A percentile compares a stretch with the other conserved stretches of the same genome.
phyloP scores from a whole-genome alignment of 2,888 invertebrate species.

The Strigamia transsilvanica region DNA sequence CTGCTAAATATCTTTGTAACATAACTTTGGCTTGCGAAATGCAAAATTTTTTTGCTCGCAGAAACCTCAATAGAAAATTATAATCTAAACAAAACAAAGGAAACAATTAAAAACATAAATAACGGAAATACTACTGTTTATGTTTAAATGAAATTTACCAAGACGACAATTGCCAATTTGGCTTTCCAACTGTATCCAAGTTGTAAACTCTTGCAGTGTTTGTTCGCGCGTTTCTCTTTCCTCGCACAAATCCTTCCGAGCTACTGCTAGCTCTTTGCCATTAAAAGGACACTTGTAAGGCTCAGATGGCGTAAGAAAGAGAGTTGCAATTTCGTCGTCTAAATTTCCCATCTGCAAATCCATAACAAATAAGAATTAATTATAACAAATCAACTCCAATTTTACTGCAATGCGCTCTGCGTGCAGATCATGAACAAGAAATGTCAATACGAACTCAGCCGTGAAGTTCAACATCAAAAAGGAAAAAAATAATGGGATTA shows the following conservation, averaged over 20 bases:
- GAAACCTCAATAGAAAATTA: slow-evolving; percentile 76
- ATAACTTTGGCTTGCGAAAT: slow-evolving; percentile 81
- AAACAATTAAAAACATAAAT: neutral
- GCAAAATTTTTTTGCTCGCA: slow-evolving; percentile 82
- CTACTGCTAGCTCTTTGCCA: slow-evolving; percentile 63
- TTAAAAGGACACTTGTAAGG: slow-evolving; percentile 48
- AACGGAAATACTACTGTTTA: slow-evolving; percentile 51
- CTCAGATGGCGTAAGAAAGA: neutral
- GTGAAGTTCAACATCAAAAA: slow-evolving; percentile 11
- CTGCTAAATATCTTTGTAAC: slow-evolving; percentile 77
- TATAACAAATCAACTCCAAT: neutral
- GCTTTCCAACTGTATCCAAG: slow-evolving; percentile 76
- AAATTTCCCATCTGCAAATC: slow-evolving; percentile 7
- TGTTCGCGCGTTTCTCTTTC: slow-evolving; percentile 73
- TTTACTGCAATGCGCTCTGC: slow-evolving; percentile 25
- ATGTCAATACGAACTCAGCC: slow-evolving; percentile 29
- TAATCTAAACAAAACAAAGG: slow-evolving; percentile 69
- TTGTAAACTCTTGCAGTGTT: slow-evolving; percentile 72
- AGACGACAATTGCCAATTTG: slow-evolving; percentile 75
- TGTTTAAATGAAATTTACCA: slow-evolving; percentile 65
- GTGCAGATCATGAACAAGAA: slow-evolving; percentile 10
- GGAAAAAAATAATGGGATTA: slow-evolving; percentile 5
- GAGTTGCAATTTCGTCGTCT: slow-evolving; percentile 24
- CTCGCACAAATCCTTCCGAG: slow-evolving; percentile 76
- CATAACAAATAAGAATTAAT: slow-evolving; percentile 1